These are phyloP conservation scores for Porites australiensis DNA, from an alignment of 64 coral and sea anemone genomes.

Conservation along the genomic window DNA sequence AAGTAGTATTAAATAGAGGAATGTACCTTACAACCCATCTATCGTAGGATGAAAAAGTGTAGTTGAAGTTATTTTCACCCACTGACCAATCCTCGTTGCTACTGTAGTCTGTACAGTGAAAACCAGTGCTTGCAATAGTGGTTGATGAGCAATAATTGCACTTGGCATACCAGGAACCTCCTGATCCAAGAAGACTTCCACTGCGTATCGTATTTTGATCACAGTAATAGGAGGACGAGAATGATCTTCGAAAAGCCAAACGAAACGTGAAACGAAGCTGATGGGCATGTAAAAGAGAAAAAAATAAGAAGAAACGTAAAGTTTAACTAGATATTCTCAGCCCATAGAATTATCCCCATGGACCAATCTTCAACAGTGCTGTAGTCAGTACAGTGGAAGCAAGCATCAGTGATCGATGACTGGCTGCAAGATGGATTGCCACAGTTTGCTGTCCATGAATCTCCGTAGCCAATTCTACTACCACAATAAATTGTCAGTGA, in stretches of 20 bases:
- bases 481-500: too few relatives aligned
- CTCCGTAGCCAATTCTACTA: too few relatives aligned
- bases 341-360: neutral
- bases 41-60: neutral
- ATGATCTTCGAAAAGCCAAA: conserved; percentile 45
- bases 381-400: neutral
- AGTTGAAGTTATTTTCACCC: conserved; percentile 60
- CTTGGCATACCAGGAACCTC: conserved; percentile 2
- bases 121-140: neutral
- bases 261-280: conserved; percentile 53
- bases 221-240: neutral
- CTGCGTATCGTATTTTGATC: conserved; percentile 32
- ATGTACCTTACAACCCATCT: neutral
- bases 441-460: too few relatives aligned
- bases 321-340: too few relatives aligned
- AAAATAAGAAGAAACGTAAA: too few relatives aligned
- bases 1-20: neutral
- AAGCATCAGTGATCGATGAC: neutral
- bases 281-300: neutral
- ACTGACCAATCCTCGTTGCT: conserved; percentile 62
- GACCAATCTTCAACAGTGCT: conserved; percentile 16
- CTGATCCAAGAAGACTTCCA: conserved; percentile 1
- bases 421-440: too few relatives aligned
- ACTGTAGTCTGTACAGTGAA: conserved; percentile 65
- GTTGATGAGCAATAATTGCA: neutral